Evolutionary conservation across 2,113 vertebrate species (phyloP).

Genomic region (Oceanodroma tethys): DNA sequence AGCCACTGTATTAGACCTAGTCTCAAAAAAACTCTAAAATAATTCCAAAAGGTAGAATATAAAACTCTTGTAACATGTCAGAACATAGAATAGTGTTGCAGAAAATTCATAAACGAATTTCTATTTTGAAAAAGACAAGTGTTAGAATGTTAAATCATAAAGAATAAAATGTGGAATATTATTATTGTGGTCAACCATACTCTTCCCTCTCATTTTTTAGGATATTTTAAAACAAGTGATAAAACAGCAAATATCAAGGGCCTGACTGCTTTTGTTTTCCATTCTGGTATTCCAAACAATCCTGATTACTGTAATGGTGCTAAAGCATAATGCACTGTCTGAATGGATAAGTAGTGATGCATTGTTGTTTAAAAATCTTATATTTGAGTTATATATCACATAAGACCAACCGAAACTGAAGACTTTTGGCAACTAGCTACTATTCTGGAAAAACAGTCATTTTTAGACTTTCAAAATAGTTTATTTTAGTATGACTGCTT

Average conservation of each 20-base stretch:
- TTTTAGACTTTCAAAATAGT: background rate
- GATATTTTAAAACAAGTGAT: background rate
- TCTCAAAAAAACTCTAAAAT: background rate
- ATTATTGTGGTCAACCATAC: background rate
- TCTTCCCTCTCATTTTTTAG: background rate
- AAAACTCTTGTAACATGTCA: background rate
- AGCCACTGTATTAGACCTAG: background rate
- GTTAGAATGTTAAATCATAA: background rate
- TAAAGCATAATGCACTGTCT: background rate
- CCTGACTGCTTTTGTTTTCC: background rate
- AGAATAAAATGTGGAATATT: background rate
- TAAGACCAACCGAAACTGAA: background rate
- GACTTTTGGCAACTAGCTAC: background rate
- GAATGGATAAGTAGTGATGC: background rate
- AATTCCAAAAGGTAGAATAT: background rate
- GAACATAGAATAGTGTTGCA: background rate
- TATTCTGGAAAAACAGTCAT: background rate
- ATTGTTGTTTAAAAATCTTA: background rate
- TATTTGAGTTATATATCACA: background rate
- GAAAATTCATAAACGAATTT: background rate
- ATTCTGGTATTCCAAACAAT: background rate
- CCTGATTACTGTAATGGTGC: background rate
- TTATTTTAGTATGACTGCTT: background rate
- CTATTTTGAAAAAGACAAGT: background rate
- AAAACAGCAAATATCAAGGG: background rate